Evolutionary conservation across 2,888 invertebrate genomes (phyloP), one percentile per base, ranked within the genome.

Genomic region (Erebia palarica): DNA sequence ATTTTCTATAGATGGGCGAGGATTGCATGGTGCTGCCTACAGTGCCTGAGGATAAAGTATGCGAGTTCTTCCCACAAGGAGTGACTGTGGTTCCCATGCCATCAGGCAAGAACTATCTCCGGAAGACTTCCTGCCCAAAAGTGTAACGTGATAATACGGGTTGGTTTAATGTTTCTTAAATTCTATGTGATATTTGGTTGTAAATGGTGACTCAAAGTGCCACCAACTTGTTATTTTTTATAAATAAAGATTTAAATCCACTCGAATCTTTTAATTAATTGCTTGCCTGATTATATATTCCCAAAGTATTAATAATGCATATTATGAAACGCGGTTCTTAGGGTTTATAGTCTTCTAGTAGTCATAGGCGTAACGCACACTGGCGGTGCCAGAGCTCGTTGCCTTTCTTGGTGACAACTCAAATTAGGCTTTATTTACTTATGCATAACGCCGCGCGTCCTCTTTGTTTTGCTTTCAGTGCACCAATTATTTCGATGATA

Each of bases 21-120:
- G 94, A 96, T 36, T 98, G 98, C 77, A 99, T 99, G 98, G 96
- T 99, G 47, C 92, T 97, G 75, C 99, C 99, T 1, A 95, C 95
- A 1, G 92, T 99, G 0, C 92, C 95, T 1, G 94, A 95, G 7
- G 96, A 96, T 18, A 96, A 98, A 79, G 94, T 96, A 5, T 88
- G 93, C 27, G 90, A 90, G 68, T 86, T 96, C 51, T 98, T 98
- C 85, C 97, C 97, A 0, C 91, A 94, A 66, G 96, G 95, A 13
- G 94, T 96, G 11, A 95, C 95, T 44, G 94, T 95, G 3, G 86
- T 96, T 10, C 89, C 94, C 7, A 85, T 99, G 76, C 98, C 98
- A 0, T 99, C 98, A 0, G 97, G 97, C 58, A 98, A 97, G 86
- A 85, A 90, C 1, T 99, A 99, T 84, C 89, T 99, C 74, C 95